These are phyloP conservation scores for Lucifuga dentata DNA, from an alignment of 2,113 vertebrate genomes.

Conservation along the genomic window DNA sequence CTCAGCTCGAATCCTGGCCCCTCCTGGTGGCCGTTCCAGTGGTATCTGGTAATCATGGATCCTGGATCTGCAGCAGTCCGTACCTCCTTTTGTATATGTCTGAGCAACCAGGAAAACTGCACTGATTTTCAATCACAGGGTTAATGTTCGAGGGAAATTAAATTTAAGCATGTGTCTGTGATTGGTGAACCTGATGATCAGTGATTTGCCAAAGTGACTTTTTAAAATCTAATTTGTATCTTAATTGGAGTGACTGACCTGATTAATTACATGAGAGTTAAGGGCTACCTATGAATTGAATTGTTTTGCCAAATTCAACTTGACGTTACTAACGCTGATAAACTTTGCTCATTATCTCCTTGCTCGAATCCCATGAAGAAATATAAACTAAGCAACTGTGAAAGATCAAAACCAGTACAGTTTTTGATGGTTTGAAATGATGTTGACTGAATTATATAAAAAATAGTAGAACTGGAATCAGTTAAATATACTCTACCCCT, in stretches of 20 bases:
- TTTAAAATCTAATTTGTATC: constrained; percentile 54
- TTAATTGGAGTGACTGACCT: constrained; percentile 64
- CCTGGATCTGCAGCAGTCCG: constrained; percentile 41
- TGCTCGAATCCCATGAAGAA: constrained; percentile 25
- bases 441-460: constrained; percentile 71
- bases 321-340: constrained; percentile 48
- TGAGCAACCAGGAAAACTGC: constrained; percentile 82
- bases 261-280: constrained; percentile 37
- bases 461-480: constrained; percentile 60
- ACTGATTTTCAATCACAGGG: constrained; percentile 80
- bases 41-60: constrained; percentile 90
- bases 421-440: constrained; percentile 76
- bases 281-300: constrained; percentile 59
- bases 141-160: constrained; percentile 37
- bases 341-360: constrained; percentile 48
- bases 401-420: constrained; percentile 79
- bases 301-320: constrained; percentile 62
- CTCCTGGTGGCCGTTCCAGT: constrained; percentile 92
- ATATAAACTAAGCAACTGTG: constrained; percentile 54
- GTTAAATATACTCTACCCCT: constrained; percentile 57
- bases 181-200: constrained; percentile 45
- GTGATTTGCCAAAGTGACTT: constrained; percentile 52
- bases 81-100: constrained; percentile 73
- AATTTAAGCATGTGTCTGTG: constrained; percentile 46
- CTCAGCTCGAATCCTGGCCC: constrained; percentile 92